These are phyloP conservation scores for western clawed frog (Xenopus tropicalis) DNA, from an alignment of 2,113 vertebrate genomes.

Conservation along the genomic window DNA sequence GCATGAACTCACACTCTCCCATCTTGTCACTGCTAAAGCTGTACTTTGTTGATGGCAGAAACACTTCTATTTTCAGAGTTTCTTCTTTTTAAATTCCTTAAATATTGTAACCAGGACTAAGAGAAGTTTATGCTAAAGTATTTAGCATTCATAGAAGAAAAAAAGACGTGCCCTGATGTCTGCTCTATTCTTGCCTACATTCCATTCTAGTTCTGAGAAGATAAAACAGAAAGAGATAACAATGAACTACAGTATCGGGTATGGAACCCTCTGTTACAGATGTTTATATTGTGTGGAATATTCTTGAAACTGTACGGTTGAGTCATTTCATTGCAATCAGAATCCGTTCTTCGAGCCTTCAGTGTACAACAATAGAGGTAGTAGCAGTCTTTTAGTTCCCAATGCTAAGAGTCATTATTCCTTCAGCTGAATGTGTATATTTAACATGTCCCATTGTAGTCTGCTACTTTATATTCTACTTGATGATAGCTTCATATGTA, in stretches of 20 bases:
- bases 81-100: too few species aligned
- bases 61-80: too few species aligned
- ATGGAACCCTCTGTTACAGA: not conserved
- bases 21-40: too few species aligned
- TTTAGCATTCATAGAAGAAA: too few species aligned
- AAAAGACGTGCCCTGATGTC: too few species aligned
- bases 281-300: slow-evolving; percentile 6
- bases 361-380: slow-evolving; percentile 23
- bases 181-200: too few species aligned
- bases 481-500: not conserved
- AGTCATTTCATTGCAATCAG: slow-evolving; percentile 23
- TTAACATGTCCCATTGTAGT: slow-evolving; percentile 13
- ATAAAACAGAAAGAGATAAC: slow-evolving; percentile 25
- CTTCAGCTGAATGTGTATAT: not conserved
- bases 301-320: slow-evolving; percentile 10
- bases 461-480: not conserved
- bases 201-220: not conserved
- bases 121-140: too few species aligned
- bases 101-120: too few species aligned
- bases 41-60: too few species aligned
- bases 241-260: slow-evolving; percentile 8
- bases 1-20: too few species aligned
- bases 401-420: slow-evolving; percentile 11
- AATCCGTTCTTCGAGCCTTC: not conserved
- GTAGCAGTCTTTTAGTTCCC: slow-evolving; percentile 3